Evolutionary conservation across 1,140 invertebrate genomes (phyloP).

Genomic region (Formica selysi): DNA sequence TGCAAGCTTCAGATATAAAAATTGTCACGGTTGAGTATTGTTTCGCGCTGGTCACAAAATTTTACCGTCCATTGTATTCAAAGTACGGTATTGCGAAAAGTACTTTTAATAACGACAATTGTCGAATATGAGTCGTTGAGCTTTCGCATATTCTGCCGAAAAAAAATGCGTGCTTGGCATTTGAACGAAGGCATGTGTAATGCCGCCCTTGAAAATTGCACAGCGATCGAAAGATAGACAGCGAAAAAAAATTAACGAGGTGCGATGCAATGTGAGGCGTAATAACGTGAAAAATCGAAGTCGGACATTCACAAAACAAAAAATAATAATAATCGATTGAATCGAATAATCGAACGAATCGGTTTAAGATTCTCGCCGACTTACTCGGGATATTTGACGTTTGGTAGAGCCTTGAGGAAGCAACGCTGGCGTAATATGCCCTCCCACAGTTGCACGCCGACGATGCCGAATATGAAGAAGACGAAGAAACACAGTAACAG

Average conservation of each 20-base stretch:
- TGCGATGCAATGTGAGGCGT: constrained; percentile 59
- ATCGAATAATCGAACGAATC: not conserved
- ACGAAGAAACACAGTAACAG: constrained; percentile 99
- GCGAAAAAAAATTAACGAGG: constrained; percentile 36
- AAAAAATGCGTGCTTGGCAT: not conserved
- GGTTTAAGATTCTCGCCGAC: constrained; percentile 79
- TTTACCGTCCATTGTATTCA: not conserved
- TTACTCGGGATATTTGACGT: constrained; percentile 92
- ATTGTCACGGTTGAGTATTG: not conserved
- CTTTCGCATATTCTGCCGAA: not conserved
- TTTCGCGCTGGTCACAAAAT: not conserved
- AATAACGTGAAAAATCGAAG: constrained; percentile 47
- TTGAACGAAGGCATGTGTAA: not conserved
- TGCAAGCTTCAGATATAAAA: not conserved
- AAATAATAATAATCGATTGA: constrained; percentile 14
- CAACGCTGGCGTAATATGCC: constrained; percentile 98
- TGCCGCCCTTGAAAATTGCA: constrained; percentile 16
- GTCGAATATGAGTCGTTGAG: not conserved
- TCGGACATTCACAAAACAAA: constrained; percentile 21
- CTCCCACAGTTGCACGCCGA: constrained; percentile 99
- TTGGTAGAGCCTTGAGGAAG: constrained; percentile 91
- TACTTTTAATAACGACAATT: not conserved
- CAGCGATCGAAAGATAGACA: constrained; percentile 37
- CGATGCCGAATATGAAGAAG: constrained; percentile 99
- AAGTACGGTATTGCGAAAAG: not conserved